Evolutionary conservation across 2,797 vertebrate genomes (phyloP), one percentile per base, ranked within the genome.

Genomic region (Mus minutoides): DNA sequence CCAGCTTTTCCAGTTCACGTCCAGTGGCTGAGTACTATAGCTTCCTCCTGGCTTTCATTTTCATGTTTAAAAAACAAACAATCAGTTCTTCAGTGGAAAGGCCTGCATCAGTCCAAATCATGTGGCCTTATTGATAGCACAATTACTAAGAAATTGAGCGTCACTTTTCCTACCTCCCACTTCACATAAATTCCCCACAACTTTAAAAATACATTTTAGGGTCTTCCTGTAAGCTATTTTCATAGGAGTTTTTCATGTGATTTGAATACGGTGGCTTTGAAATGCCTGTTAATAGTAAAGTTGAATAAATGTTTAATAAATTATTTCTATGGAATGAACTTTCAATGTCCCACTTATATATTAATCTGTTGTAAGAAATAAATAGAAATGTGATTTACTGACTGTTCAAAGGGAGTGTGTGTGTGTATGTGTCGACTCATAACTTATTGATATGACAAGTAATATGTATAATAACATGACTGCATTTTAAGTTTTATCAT

Each of bases 321-420:
- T 37, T 89, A 52, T 77, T 89, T 92, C n/a, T 34, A 40, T 29
- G 62, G 4, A 34, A 43, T 21, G 40, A 94, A 90, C 78, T 71
- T 85, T 16, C 10, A 84, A 19, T 83, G 29, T 87, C 9, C 16
- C 22, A 49, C 24, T 94, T 58, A 71, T 12, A 71, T 64, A 21
- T 58, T 37, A 69, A 62, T 64, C 22, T 84, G 58, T 62, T 88
- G 37, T 40, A 83, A 16, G 34, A 78, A 83, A 78, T 94, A 94
- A 94, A 43, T 95, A 69, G 14, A 19, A 91, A 78, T 84, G 77
- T 89, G n/a, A 78, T 64, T 90, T 78, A 83, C 26, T 78, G n/a
- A 58, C 73, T 56, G 31, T 82, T 75, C 56, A 17, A 4, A 62
- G 24, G 26, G 26, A 16, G 26, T 49, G 4, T 43, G 40, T 43